phyloP scores from a whole-genome alignment of 2,888 invertebrate genomes.

The Melanchra persicariae region DNA sequence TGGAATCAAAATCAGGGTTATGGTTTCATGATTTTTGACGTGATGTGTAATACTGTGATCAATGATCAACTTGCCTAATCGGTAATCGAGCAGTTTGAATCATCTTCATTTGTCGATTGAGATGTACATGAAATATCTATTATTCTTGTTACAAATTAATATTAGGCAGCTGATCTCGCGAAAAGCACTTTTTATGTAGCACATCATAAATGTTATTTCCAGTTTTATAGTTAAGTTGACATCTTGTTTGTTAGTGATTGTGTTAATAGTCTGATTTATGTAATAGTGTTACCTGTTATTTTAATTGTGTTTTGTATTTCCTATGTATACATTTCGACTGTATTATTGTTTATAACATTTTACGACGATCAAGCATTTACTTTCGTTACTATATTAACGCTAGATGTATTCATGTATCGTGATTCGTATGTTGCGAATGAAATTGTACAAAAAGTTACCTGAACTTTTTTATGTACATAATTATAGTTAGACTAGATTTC shows the following conservation, averaged over 20 bases:
- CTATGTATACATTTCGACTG: conserved; percentile 49
- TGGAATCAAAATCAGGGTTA: conserved; percentile 75
- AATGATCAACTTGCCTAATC: conserved; percentile 59
- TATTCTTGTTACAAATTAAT: conserved; percentile 47
- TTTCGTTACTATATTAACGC: conserved; percentile 60
- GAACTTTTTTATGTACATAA: conserved; percentile 81
- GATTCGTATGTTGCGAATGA: conserved; percentile 55
- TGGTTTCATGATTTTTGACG: conserved; percentile 60
- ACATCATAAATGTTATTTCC: conserved; percentile 78
- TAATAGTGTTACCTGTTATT: conserved; percentile 84
- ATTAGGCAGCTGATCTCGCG: conserved; percentile 63
- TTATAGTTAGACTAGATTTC: conserved; percentile 70
- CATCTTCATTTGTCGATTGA: conserved; percentile 5
- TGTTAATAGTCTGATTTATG: conserved; percentile 86
- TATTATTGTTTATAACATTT: conserved; percentile 58
- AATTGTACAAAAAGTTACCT: conserved; percentile 87
- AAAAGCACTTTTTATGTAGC: conserved; percentile 81
- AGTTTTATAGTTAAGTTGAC: conserved; percentile 80
- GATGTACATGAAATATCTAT: conserved; percentile 15
- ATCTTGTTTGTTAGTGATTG: conserved; percentile 84
- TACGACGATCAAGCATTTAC: conserved; percentile 71
- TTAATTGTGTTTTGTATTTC: conserved; percentile 75
- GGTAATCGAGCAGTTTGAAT: conserved; percentile 15
- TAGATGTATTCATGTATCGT: conserved; percentile 45
- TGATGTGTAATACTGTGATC: conserved; percentile 64